A percentile compares a stretch with the other conserved stretches of the same genome.
These are phyloP conservation scores for Lydus trimaculatus DNA, from an alignment of 2,888 invertebrate genomes.

Conservation along the genomic window DNA sequence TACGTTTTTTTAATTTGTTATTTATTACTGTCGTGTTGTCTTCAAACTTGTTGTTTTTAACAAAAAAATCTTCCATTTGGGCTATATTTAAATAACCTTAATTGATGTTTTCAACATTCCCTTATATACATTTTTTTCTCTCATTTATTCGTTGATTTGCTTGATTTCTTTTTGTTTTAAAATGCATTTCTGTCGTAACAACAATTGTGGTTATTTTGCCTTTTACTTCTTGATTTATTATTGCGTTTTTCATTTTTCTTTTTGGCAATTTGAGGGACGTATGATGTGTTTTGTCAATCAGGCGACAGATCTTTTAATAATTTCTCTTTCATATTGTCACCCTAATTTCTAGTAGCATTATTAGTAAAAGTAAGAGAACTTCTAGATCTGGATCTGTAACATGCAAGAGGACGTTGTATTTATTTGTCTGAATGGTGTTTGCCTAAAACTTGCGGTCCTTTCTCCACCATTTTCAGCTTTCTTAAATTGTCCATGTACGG, in stretches of 20 bases:
- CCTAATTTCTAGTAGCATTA: background rate
- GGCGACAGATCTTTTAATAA: background rate
- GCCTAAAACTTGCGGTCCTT: too few relatives aligned
- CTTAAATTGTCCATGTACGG: background rate
- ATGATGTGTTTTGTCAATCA: constrained; percentile 2
- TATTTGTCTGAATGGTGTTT: too few relatives aligned
- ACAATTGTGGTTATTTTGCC: background rate
- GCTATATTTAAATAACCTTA: background rate
- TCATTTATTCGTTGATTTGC: background rate
- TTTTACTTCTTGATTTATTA: constrained; percentile 1
- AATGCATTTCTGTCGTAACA: background rate
- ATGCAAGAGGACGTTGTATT: too few relatives aligned
- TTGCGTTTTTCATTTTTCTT: background rate
- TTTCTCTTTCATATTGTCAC: background rate
- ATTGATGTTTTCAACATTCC: background rate
- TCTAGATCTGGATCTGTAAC: too few relatives aligned
- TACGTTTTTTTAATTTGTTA: background rate
- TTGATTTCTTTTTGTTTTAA: background rate
- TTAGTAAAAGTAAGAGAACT: too few relatives aligned
- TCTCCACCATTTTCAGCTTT: background rate
- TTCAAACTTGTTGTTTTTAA: background rate
- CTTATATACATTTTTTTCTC: background rate
- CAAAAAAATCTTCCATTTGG: background rate
- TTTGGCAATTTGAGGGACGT: background rate
- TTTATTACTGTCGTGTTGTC: background rate